A percentile compares a stretch with the other conserved stretches of the same genome.
phyloP scores from a whole-genome alignment of 2,888 invertebrate species.

The Cistogaster globosa region DNA sequence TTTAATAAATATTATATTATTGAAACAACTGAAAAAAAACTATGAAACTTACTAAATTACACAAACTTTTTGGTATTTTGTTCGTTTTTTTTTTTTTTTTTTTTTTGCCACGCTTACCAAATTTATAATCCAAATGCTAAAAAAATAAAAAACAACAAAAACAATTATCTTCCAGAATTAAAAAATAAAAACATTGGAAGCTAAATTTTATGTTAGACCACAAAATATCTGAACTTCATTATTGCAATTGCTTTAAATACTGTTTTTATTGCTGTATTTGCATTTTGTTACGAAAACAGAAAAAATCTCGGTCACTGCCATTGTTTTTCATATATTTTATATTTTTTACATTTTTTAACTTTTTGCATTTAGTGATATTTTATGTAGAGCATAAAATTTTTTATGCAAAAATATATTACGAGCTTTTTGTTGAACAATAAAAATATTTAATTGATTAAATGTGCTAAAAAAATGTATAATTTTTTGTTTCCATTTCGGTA shows the following conservation, averaged over 20 bases:
- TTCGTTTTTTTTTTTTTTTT: conserved; percentile 19
- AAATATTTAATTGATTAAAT: conserved; percentile 41
- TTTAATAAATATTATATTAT: neutral
- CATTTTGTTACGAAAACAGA: conserved; percentile 6
- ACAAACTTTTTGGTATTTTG: conserved; percentile 43
- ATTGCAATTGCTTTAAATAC: conserved; percentile 12
- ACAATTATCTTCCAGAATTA: conserved; percentile 39
- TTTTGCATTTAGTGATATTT: conserved; percentile 23
- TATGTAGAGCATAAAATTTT: conserved; percentile 25
- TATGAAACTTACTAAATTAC: too few relatives aligned
- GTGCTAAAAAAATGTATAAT: neutral
- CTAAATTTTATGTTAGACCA: conserved; percentile 48
- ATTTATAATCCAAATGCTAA: conserved; percentile 51
- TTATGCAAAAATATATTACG: neutral
- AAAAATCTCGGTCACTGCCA: conserved; percentile 48
- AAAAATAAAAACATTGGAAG: conserved; percentile 30
- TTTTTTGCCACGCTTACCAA: too few relatives aligned
- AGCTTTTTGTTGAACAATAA: neutral
- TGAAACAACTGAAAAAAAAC: too few relatives aligned
- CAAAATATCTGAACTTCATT: conserved; percentile 14
- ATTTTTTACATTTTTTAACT: conserved; percentile 4
- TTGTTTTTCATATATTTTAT: conserved; percentile 5
- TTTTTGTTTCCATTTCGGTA: neutral
- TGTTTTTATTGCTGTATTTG: neutral
- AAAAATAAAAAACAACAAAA: conserved; percentile 11